Conservation (phyloP, 2,797 vertebrate genomes). For the Pyrocephalus nanus region DNA sequence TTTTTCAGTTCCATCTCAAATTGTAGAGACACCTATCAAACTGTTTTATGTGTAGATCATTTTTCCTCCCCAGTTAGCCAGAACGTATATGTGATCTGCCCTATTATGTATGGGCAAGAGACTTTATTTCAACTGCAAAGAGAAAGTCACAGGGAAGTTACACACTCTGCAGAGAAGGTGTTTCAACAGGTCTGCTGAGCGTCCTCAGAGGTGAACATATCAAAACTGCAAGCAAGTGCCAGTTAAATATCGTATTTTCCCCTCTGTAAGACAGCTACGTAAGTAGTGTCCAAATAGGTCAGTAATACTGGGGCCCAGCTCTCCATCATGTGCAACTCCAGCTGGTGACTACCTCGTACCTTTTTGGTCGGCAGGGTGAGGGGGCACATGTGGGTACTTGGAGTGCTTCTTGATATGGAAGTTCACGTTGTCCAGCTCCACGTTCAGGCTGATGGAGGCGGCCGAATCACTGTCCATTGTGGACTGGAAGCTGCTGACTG, state of each 20-base stretch:
- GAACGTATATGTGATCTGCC: neutral
- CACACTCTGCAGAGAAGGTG: constrained; percentile 65
- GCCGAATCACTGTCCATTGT: constrained; percentile 97
- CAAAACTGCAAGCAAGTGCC: constrained; percentile 32
- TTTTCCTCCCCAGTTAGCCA: neutral
- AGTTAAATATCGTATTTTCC: constrained; percentile 26
- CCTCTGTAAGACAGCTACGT: constrained; percentile 42
- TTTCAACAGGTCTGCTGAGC: constrained; percentile 34
- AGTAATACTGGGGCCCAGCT: constrained; percentile 26
- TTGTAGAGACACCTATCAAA: neutral
- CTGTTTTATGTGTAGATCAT: neutral
- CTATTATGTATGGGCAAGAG: constrained; percentile 23
- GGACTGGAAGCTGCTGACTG: constrained; percentile 98
- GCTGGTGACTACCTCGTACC: constrained; percentile 82
- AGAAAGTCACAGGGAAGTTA: constrained; percentile 75
- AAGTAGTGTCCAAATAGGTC: constrained; percentile 28
- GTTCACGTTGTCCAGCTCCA: constrained; percentile 99
- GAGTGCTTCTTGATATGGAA: constrained; percentile 99
- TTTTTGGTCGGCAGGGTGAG: constrained; percentile 92
- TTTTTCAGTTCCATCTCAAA: constrained; percentile 17
- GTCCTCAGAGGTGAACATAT: constrained; percentile 51
- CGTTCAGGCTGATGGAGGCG: constrained; percentile 96
- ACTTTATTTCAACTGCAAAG: constrained; percentile 58
- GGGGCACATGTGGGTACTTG: constrained; percentile 95
- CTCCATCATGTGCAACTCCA: constrained; percentile 71